Base-by-base conservation (phyloP, 2,888 invertebrate genomes). In the Bedellia somnulentella region DNA sequence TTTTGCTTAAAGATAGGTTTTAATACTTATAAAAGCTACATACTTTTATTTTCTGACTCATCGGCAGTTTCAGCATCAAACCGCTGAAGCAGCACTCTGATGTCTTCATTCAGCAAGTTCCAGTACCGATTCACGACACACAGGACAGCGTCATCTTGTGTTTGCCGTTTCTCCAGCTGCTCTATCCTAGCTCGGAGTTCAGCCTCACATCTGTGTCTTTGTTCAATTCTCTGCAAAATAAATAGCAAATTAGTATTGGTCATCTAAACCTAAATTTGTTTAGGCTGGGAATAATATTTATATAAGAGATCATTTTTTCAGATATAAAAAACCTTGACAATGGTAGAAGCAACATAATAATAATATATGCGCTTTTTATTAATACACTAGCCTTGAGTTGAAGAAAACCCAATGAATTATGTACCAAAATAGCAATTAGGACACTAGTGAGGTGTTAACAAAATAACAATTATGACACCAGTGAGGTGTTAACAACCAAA, bases 41-140 rank as follows among this genome's bases (percentile, higher is more conserved):
- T 79, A 92, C 92, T 95, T 78, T 91, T 91, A 52, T 90, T 94
- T 64, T 96, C 96, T 1, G 89, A 87, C 59, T 96, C 96, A 71
- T 96, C 95, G 4, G 94, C 93, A 8, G 95, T 95, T 67, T 97
- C 97, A 0, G 95, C 93, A 79, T 98, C 97, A 75, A 98, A 97
- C 40, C 97, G 80, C 57, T 97, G 96, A 40, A 98, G 63, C 33
- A 98, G 66, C 9, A 98, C 89, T 40, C 97, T 79, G 42, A 97
- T 93, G 58, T 98, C 97, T 71, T 98, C 98, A 73, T 98, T 98
- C 15, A 98, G 78, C 61, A 93, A 87, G 70, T 94, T 95, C 95
- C 95, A 96, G 59, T 94, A 93, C 22, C 96, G 82, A 73, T 98
- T 98, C 5, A 98, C 95, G 31, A 97, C 95, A 76, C 95, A 97